Percentiles rank a stretch among this genome's conserved stretches.
Conservation (phyloP, 2,113 vertebrate genomes). For the Gambusia holbrooki region DNA sequence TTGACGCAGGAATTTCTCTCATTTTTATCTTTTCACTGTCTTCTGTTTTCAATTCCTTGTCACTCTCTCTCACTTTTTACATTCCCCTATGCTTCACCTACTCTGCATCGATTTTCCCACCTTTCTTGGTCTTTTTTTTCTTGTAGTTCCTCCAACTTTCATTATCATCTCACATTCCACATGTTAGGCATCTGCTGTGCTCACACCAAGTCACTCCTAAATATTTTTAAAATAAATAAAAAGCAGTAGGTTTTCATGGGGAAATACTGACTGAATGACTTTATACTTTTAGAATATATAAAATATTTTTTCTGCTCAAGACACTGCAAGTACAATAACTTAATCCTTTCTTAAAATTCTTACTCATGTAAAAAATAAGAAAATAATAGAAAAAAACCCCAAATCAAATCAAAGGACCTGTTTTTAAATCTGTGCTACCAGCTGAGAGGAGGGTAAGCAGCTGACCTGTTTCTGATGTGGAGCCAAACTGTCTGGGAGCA, state of each 20-base stretch:
- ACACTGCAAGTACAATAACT: neutral
- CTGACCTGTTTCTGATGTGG: slow-evolving; percentile 35
- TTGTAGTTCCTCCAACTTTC: neutral
- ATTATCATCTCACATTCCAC: slow-evolving; percentile 6
- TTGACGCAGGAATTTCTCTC: slow-evolving; percentile 27
- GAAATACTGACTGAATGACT: neutral
- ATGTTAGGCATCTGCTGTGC: slow-evolving; percentile 14
- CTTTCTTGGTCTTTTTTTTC: neutral
- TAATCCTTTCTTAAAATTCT: neutral
- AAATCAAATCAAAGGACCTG: slow-evolving; percentile 60
- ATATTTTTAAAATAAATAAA: slow-evolving; percentile 20
- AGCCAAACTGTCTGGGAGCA: slow-evolving; percentile 56
- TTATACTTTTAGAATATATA: neutral
- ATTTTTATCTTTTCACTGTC: neutral
- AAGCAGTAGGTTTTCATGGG: neutral
- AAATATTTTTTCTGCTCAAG: neutral
- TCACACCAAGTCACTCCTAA: slow-evolving; percentile 6
- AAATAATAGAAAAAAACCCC: slow-evolving; percentile 21
- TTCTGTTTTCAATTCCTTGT: neutral
- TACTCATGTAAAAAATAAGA: neutral
- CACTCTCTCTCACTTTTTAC: slow-evolving; percentile 11
- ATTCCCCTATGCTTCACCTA: neutral
- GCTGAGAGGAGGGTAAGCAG: slow-evolving; percentile 62
- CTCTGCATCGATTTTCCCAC: neutral
- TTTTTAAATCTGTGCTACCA: slow-evolving; percentile 68